A percentile compares a stretch with the other conserved stretches of the same genome.
These are phyloP conservation scores for Echinometra lucunter DNA, from an alignment of 53 echinoderm and acorn worm species.

Conservation along the genomic window DNA sequence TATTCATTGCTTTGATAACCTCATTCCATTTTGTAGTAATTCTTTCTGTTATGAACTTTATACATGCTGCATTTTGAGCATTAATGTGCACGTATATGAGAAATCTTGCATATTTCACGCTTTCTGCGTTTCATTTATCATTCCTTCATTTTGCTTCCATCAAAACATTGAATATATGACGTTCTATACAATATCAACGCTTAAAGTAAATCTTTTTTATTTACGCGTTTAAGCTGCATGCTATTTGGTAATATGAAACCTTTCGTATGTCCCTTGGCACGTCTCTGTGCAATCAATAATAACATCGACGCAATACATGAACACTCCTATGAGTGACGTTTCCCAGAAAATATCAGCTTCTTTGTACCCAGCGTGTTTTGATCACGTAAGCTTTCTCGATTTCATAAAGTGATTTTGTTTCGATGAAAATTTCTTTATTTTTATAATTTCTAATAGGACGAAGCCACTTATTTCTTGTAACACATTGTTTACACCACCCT, in stretches of 20 bases:
- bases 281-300: background rate
- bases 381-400: background rate
- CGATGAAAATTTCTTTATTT: too few species aligned
- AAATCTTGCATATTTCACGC: too few species aligned
- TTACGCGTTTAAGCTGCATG: background rate
- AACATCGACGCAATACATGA: slow-evolving; percentile 34
- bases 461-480: background rate
- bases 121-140: background rate
- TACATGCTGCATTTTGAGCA: too few species aligned
- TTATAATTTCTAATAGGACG: too few species aligned
- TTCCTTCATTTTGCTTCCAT: background rate
- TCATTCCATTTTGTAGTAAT: too few species aligned
- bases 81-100: too few species aligned
- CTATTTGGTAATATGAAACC: background rate
- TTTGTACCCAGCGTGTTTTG: background rate
- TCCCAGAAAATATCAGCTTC: background rate
- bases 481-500: background rate
- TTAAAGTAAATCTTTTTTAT: background rate
- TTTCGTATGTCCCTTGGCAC: background rate
- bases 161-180: background rate
- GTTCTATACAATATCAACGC: background rate
- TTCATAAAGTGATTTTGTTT: background rate
- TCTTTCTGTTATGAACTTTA: too few species aligned
- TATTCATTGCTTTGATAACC: too few species aligned
- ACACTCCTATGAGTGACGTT: background rate